Evolutionary conservation across 2,113 vertebrate genomes (phyloP).

Genomic region (Arothron firmamentum): DNA sequence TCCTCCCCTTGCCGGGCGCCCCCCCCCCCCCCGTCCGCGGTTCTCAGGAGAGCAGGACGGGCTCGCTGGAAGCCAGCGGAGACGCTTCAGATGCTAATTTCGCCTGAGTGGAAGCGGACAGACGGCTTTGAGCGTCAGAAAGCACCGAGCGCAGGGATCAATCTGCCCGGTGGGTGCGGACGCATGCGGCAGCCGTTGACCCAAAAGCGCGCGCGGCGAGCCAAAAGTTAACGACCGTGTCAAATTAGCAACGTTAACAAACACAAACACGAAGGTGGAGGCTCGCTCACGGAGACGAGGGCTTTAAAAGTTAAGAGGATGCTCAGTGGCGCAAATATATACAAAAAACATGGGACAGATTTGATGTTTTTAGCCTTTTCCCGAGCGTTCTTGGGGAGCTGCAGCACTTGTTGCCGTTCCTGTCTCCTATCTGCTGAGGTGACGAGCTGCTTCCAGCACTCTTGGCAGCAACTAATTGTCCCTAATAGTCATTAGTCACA

Average conservation of each 20-base stretch:
- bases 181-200: not conserved
- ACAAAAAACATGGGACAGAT: not conserved
- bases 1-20: constrained; percentile 8
- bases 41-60: constrained; percentile 29
- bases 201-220: not conserved
- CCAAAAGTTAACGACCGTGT: not conserved
- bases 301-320: no score
- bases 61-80: constrained; percentile 22
- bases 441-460: not conserved
- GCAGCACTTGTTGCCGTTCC: not conserved
- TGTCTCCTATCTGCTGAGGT: not conserved
- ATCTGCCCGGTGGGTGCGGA: constrained; percentile 22
- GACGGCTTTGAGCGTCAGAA: constrained; percentile 36
- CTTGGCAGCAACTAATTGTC: constrained; percentile 4
- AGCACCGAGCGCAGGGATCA: constrained; percentile 29
- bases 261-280: not conserved
- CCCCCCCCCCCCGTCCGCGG: constrained; percentile 25
- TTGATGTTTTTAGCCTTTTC: no score
- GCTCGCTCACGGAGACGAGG: no score
- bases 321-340: no score
- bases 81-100: constrained; percentile 61
- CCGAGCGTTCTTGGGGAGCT: no score
- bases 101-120: constrained; percentile 58
- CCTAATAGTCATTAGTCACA: constrained; percentile 51
- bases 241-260: not conserved